phyloP scores from a whole-genome alignment of 2,888 invertebrate species.

The Cephalotes varians region DNA sequence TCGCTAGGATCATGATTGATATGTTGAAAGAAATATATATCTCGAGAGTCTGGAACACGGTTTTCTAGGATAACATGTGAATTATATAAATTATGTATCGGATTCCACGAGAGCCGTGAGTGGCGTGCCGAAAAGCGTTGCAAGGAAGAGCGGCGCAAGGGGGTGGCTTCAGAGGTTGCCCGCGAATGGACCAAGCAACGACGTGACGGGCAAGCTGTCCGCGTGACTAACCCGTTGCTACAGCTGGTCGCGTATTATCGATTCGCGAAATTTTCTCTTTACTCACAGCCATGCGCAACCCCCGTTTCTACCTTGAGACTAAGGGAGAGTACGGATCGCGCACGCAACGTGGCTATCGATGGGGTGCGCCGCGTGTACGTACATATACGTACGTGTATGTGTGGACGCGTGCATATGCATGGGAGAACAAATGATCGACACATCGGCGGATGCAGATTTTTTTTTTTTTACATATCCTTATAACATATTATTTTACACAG shows the following conservation, averaged over 20 bases:
- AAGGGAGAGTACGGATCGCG: slow-evolving; percentile 51
- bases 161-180: slow-evolving; percentile 37
- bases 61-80: neutral
- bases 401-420: slow-evolving; percentile 36
- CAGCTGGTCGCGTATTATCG: slow-evolving; percentile 83
- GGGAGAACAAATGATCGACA: neutral
- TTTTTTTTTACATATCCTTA: neutral
- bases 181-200: slow-evolving; percentile 69
- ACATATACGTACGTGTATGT: slow-evolving; percentile 43
- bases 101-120: neutral
- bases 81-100: neutral
- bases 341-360: slow-evolving; percentile 65
- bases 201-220: slow-evolving; percentile 78
- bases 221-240: slow-evolving; percentile 82
- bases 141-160: neutral
- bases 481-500: neutral
- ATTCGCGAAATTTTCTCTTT: slow-evolving; percentile 81
- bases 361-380: slow-evolving; percentile 67
- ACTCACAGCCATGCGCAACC: slow-evolving; percentile 76
- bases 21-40: neutral
- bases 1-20: neutral
- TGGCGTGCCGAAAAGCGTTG: neutral
- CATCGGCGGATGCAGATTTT: slow-evolving; percentile 30
- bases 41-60: neutral
- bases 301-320: slow-evolving; percentile 68